Evolutionary conservation across 2,113 vertebrate species (phyloP).

Genomic region (Cygnus buccinator): DNA sequence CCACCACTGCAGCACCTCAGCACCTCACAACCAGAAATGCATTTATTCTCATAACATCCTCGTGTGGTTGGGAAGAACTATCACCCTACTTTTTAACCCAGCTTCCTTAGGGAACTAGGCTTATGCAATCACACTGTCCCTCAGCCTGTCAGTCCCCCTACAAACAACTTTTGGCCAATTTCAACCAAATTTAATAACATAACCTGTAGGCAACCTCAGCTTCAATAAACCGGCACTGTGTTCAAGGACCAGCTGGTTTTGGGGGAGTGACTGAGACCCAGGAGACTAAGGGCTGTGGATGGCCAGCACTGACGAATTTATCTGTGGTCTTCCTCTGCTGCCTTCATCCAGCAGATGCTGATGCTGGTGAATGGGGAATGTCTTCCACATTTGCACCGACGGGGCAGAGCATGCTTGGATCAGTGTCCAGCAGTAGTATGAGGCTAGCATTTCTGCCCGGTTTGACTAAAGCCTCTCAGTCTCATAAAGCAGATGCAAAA

Average conservation of each 20-base stretch:
- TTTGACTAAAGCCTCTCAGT: neutral
- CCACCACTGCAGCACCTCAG: neutral
- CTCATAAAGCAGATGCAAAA: neutral
- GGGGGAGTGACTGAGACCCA: neutral
- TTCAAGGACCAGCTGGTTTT: neutral
- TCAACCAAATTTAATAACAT: neutral
- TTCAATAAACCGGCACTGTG: neutral
- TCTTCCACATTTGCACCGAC: too few relatives aligned
- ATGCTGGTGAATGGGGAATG: neutral
- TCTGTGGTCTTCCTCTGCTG: neutral
- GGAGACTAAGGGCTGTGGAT: neutral
- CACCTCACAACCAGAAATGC: neutral
- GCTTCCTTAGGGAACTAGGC: neutral
- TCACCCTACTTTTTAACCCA: neutral
- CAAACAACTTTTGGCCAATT: neutral
- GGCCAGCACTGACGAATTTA: neutral
- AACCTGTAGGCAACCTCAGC: neutral
- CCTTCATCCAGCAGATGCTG: neutral
- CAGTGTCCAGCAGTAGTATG: fast-evolving
- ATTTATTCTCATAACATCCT: neutral
- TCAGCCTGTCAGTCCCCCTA: neutral
- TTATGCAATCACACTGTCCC: neutral
- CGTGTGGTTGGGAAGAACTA: neutral
- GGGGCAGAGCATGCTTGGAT: neutral
- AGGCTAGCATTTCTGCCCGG: neutral